Evolutionary conservation across 2,888 invertebrate genomes (phyloP).

Genomic region (Philonicus albiceps): DNA sequence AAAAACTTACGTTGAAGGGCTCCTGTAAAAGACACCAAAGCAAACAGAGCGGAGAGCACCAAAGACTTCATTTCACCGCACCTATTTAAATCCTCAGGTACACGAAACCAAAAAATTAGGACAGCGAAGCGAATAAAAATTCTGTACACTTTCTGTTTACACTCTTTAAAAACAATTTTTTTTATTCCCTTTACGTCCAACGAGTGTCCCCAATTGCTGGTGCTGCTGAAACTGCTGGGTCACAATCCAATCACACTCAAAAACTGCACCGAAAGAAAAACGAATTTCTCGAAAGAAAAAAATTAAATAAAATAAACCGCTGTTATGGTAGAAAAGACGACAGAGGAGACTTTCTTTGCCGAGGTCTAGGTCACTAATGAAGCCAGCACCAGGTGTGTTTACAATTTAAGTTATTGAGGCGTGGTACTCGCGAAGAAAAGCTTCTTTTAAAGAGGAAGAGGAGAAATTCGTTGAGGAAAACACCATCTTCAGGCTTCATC

Average conservation of each 20-base stretch:
- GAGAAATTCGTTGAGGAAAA: not conserved
- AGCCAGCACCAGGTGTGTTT: conserved; percentile 44
- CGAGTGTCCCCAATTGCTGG: not conserved
- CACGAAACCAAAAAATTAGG: not conserved
- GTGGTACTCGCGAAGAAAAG: not conserved
- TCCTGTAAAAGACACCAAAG: not conserved
- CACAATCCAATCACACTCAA: not conserved
- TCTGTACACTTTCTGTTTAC: not conserved
- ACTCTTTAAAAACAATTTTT: not conserved
- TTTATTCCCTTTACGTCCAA: not conserved
- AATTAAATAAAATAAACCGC: not conserved
- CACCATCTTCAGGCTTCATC: not conserved
- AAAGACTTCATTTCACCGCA: not conserved
- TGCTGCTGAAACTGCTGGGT: not conserved
- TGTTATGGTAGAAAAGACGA: not conserved
- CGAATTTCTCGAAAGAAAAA: not conserved
- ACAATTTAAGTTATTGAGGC: not conserved
- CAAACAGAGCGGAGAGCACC: not conserved
- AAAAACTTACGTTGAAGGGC: not conserved
- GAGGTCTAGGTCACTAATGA: conserved; percentile 62
- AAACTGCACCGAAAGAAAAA: not conserved
- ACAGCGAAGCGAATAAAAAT: not conserved
- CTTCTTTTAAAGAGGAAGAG: not conserved
- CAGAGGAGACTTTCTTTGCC: conserved; percentile 58
- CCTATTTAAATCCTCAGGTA: not conserved